Base-by-base conservation (phyloP, 2,113 vertebrate genomes). In the Conger conger region DNA sequence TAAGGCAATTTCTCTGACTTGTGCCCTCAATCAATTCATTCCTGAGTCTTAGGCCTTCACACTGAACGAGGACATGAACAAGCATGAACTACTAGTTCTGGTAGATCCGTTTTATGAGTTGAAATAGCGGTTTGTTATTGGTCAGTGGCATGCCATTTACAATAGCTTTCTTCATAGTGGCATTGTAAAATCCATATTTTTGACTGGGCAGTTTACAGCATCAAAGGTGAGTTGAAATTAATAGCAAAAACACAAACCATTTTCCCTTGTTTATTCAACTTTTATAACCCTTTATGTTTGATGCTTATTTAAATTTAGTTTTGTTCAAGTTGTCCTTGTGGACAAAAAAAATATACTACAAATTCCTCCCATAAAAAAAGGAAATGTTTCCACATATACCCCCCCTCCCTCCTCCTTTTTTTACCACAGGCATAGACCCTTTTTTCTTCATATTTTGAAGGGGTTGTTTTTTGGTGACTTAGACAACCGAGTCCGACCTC, bases 311-410 rank as follows among this genome's bases (percentile, higher is more conserved):
- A 53, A 53, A 77, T 78, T 84, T 50, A 16, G 82, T 54, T 27
- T 79, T 53, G 35, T 50, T 63, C 33, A n/a, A 17, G 30, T 60
- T 30, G 27, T 36, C 27, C 53, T 84, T 84, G 54, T 80, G 1
- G 17, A 33, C 38, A 40, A 33, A 40, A 60, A 45, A 54, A 42
- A 50, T 53, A n/a, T 36, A 40, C 54, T 16, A 11, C 54, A 79
- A 36, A 16, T 79, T 80, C 83, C 76, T n/a, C n/a, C 83, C 80
- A 35, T 79, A 18, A 35, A 60, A 73, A 73, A 63, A 63, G 57
- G 1, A 76, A 73, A 57, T 33, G 5, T 84, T 18, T 57, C 27
- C 54, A 18, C 53, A 79, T 3, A 6, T 80, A 57, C 18, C 9
- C 63, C 27, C 63, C 63, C 63, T 8, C 60, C 27, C 53, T 20